Evolutionary conservation across 2,113 vertebrate genomes (phyloP).

Genomic region (Otis tarda): DNA sequence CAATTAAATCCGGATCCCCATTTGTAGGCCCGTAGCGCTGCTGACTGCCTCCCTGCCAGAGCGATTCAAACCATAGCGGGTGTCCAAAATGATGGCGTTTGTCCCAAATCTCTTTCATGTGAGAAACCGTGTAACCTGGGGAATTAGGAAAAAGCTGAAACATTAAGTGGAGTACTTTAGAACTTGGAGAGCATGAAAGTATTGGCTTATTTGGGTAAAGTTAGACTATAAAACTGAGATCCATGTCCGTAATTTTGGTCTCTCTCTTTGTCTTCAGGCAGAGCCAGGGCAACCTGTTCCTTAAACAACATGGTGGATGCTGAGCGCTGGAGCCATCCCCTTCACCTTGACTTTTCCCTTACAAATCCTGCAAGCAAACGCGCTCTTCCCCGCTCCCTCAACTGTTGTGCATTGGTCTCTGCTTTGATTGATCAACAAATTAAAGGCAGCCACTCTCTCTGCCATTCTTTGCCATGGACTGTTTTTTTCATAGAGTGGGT

Average conservation of each 20-base stretch:
- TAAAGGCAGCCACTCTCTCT: neutral
- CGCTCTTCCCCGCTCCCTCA: neutral
- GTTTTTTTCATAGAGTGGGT: neutral
- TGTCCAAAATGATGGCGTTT: neutral
- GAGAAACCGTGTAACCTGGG: neutral
- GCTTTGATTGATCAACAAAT: conserved; percentile 49
- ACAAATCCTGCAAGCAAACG: neutral
- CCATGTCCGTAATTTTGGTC: neutral
- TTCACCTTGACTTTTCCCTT: neutral
- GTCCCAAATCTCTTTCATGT: neutral
- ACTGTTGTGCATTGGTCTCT: neutral
- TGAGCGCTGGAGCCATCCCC: neutral
- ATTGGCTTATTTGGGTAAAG: neutral
- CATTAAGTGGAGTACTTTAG: neutral
- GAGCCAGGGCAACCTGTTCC: neutral
- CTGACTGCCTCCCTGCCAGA: neutral
- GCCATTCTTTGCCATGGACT: neutral
- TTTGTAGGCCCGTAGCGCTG: neutral
- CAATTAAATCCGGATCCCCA: neutral
- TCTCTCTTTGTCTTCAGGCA: neutral
- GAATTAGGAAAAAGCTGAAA: neutral
- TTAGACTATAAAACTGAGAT: neutral
- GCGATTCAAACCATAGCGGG: neutral
- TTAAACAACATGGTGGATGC: neutral
- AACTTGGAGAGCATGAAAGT: neutral